Evolutionary conservation across 2,113 vertebrate species (phyloP).

Genomic region (Amphilophus citrinellus): DNA sequence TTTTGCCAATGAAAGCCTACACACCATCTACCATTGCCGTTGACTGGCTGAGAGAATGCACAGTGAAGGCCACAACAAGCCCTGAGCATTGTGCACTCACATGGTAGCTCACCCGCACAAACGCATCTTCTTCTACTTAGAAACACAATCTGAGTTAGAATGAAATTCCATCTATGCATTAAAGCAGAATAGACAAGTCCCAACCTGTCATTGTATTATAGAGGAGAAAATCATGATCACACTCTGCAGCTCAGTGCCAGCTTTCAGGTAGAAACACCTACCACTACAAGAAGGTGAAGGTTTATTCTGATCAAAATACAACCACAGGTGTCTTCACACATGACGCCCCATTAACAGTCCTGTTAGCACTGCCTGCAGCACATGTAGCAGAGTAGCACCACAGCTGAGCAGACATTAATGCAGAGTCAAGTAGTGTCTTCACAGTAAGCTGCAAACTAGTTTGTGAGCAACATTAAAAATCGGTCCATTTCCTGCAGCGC

Average conservation of each 20-base stretch:
- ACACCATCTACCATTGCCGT: not conserved
- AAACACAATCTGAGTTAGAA: slow-evolving; percentile 6
- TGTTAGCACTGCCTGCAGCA: too few relatives aligned
- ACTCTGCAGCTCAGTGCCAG: slow-evolving; percentile 13
- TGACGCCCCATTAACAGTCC: too few relatives aligned
- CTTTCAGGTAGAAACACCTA: not conserved
- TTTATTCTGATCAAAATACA: not conserved
- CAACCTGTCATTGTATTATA: slow-evolving; percentile 9
- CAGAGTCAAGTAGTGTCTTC: too few relatives aligned
- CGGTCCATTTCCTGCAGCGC: too few relatives aligned
- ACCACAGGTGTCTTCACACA: too few relatives aligned
- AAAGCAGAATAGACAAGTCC: slow-evolving; percentile 18
- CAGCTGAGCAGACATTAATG: too few relatives aligned
- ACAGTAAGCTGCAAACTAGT: too few relatives aligned
- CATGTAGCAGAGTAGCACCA: too few relatives aligned
- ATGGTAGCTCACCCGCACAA: not conserved
- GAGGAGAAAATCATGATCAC: slow-evolving; percentile 8
- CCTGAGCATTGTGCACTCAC: not conserved
- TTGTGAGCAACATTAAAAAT: too few relatives aligned
- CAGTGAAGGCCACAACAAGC: not conserved
- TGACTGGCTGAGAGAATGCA: not conserved
- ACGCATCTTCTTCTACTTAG: not conserved
- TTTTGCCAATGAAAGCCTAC: not conserved
- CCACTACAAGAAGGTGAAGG: not conserved
- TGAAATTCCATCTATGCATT: slow-evolving; percentile 28